These are phyloP conservation scores for Nomada lathburiana DNA, from an alignment of 2,888 invertebrate species.

Conservation along the genomic window DNA sequence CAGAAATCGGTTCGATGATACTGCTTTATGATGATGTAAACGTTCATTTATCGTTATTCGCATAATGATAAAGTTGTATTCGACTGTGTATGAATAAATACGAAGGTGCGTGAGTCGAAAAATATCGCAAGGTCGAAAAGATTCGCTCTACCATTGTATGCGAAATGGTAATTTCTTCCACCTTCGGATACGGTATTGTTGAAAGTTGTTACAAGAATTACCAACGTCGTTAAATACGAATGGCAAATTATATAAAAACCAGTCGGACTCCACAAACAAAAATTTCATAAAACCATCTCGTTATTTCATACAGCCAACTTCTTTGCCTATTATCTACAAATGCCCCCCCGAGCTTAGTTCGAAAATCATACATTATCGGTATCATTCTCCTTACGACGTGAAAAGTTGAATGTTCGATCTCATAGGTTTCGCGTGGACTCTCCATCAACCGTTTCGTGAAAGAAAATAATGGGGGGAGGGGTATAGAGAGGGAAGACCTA, in stretches of 20 bases:
- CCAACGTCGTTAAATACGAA: too few relatives aligned
- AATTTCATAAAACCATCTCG: not conserved
- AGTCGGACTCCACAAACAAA: not conserved
- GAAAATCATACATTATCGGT: constrained; percentile 18
- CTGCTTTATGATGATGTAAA: not conserved
- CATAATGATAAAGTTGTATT: too few relatives aligned
- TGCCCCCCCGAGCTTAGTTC: constrained; percentile 21
- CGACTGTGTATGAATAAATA: too few relatives aligned
- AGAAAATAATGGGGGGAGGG: constrained; percentile 48
- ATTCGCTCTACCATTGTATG: too few relatives aligned
- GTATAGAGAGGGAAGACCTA: constrained; percentile 49
- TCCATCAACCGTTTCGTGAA: constrained; percentile 57
- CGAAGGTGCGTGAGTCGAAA: too few relatives aligned
- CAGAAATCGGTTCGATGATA: not conserved
- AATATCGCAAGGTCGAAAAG: too few relatives aligned
- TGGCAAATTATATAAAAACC: not conserved
- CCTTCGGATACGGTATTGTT: too few relatives aligned
- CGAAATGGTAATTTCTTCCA: too few relatives aligned
- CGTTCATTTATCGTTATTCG: not conserved
- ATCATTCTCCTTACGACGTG: constrained; percentile 43
- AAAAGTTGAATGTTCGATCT: constrained; percentile 55
- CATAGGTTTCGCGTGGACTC: constrained; percentile 62
- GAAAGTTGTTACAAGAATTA: too few relatives aligned
- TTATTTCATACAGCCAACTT: not conserved
- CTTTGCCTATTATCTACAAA: not conserved